Percentiles rank a stretch among this genome's conserved stretches.
phyloP scores from a whole-genome alignment of 2,797 vertebrate species.

The Petrocephalus sullivani region DNA sequence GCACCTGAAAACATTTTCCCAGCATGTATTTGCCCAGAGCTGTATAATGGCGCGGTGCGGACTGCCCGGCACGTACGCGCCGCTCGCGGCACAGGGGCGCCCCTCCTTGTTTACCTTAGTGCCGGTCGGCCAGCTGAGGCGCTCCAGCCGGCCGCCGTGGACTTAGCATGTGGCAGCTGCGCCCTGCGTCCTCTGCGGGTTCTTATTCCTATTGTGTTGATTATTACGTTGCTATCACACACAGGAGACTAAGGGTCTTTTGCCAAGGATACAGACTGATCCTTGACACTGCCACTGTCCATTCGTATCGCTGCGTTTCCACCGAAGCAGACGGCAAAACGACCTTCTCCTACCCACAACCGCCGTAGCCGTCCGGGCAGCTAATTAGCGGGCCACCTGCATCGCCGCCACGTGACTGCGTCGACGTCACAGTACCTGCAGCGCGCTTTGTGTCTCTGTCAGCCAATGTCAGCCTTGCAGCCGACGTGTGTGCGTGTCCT shows the following conservation, averaged over 20 bases:
- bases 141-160: constrained; percentile 54
- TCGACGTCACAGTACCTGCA: neutral
- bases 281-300: neutral
- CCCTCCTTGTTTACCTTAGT: constrained; percentile 66
- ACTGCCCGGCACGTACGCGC: constrained; percentile 56
- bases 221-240: neutral
- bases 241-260: neutral
- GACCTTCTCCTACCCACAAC: neutral
- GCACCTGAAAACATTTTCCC: constrained; percentile 51
- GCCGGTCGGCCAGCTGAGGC: constrained; percentile 54
- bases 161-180: constrained; percentile 66
- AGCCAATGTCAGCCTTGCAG: neutral
- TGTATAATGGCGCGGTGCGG: constrained; percentile 50
- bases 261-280: neutral
- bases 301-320: neutral
- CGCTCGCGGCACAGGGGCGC: neutral
- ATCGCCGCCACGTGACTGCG: neutral
- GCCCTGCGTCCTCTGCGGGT: constrained; percentile 62
- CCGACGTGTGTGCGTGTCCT: neutral
- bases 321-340: neutral
- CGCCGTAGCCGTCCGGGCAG: neutral
- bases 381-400: neutral
- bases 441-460: neutral
- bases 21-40: constrained; percentile 56
- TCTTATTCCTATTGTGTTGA: constrained; percentile 34